phyloP scores from a whole-genome alignment of 2,113 vertebrate species.

The Burhinus oedicnemus region DNA sequence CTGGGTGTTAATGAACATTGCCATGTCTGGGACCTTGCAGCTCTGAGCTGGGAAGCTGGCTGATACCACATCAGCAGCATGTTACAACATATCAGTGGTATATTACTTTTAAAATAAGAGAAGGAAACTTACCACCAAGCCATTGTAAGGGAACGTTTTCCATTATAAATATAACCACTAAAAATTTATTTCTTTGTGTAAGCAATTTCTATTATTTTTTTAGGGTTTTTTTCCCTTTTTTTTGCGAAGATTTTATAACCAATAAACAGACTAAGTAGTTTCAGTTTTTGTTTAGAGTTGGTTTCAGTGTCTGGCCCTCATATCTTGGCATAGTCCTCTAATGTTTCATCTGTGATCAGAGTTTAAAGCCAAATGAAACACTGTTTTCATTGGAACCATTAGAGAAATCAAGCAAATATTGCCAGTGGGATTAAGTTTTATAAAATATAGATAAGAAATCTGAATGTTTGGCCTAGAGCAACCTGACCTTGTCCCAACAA shows the following conservation, averaged over 20 bases:
- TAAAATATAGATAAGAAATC: conserved; percentile 55
- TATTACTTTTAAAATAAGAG: not conserved
- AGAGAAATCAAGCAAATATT: conserved; percentile 37
- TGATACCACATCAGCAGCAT: not conserved
- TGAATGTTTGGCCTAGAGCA: conserved; percentile 18
- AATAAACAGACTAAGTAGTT: not conserved
- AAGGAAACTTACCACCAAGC: not conserved
- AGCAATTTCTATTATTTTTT: not conserved
- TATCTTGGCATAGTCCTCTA: not conserved
- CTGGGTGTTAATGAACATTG: not conserved
- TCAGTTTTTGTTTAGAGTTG: conserved; percentile 8
- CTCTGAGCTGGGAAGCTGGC: not conserved
- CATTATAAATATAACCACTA: not conserved
- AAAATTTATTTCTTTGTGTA: not conserved
- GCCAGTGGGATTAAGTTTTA: conserved; percentile 20
- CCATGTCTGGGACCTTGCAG: not conserved
- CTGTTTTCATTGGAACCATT: conserved; percentile 37
- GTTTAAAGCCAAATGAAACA: conserved; percentile 50
- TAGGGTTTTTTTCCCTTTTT: not conserved
- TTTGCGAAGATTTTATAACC: not conserved
- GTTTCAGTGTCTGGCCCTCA: not conserved
- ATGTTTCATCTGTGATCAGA: conserved; percentile 17
- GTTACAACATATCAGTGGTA: not conserved
- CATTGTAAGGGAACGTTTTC: not conserved
- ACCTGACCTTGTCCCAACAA: conserved; percentile 13